A percentile compares a stretch with the other conserved stretches of the same genome.
phyloP scores from a whole-genome alignment of 2,797 vertebrate genomes.

The Mus minutoides region DNA sequence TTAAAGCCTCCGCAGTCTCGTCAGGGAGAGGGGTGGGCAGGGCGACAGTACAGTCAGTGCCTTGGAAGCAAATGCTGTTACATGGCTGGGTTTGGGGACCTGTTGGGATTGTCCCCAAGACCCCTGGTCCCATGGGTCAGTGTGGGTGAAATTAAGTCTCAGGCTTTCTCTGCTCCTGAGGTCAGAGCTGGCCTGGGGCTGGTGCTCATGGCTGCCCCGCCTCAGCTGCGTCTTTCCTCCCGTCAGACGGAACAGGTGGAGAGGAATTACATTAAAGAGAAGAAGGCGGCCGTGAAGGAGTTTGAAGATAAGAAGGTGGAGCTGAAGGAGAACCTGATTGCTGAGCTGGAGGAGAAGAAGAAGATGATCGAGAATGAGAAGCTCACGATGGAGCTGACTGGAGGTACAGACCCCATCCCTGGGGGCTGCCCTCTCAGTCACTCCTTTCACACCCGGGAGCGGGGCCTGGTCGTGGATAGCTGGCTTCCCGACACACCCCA shows the following conservation, averaged over 20 bases:
- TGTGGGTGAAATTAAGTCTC: not conserved
- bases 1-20: not conserved
- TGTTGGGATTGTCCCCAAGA: not conserved
- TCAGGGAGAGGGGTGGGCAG: not conserved
- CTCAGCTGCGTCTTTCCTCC: slow-evolving; percentile 57
- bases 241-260: slow-evolving; percentile 98
- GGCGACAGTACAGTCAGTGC: not conserved
- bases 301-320: slow-evolving; percentile 99
- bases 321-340: slow-evolving; percentile 97
- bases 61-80: not conserved
- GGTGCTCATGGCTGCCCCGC: not conserved
- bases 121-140: fast-evolving
- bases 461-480: not conserved
- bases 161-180: not conserved
- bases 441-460: fast-evolving
- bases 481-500: not conserved
- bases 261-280: slow-evolving; percentile 98
- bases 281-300: slow-evolving; percentile 98
- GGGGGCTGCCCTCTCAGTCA: fast-evolving
- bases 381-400: slow-evolving; percentile 99
- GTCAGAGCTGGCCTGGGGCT: not conserved
- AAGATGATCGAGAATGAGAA: slow-evolving; percentile 99
- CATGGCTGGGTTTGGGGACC: not conserved
- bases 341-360: slow-evolving; percentile 98
- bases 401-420: slow-evolving; percentile 88